Base-by-base conservation (phyloP, 2,797 vertebrate species). In the Sebastes umbrosus region DNA sequence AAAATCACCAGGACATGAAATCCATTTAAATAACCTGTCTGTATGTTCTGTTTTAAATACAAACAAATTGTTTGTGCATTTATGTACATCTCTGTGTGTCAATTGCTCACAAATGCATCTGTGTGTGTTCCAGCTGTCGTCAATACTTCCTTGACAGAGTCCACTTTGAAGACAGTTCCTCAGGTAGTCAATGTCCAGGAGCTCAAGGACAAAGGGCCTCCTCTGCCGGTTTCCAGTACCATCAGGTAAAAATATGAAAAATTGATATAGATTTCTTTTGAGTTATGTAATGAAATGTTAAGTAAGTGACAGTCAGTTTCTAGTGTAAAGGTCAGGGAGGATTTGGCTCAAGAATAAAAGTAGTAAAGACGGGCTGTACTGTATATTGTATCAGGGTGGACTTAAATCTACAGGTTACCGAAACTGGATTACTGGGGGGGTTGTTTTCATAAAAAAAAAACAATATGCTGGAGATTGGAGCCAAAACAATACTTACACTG, bases 101-200 rank as follows among this genome's bases (percentile, higher is more conserved):
- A 65, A 6, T 25, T 59, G 10, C 31, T 72, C 3, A 66, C n/a
- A 24, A 3, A 1, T 66, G 6, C 4, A 9, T 83, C n/a, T 80
- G 4, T 85, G n/a, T 90, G 68, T 84, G 6, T 88, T 87, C 8
- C 64, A 91, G 88, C 81, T 93, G 94, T 88, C 60, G 94, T 94
- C 59, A 94, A 87, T 79, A 80, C 97, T 0, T 94, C 96, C 34
- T 88, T 98, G 90, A 97, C 97, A 0, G 98, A 99, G 79, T 97
- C 97, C 1, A 96, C 96, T 3, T 90, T 98, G 92, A 99, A 99
- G 86, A 98, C 90, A 0, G 97, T 98, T 71, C 97, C 97, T 83
- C 97, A 98, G 80, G 97, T 99, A 73, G 97, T 99, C 60, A 99
- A 98, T 2, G 95, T 98, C 16, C 96, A 97, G 88, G 97, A 98